Base-by-base conservation (phyloP, 64 coral and sea anemone species). In the Pachyseris speciosa region DNA sequence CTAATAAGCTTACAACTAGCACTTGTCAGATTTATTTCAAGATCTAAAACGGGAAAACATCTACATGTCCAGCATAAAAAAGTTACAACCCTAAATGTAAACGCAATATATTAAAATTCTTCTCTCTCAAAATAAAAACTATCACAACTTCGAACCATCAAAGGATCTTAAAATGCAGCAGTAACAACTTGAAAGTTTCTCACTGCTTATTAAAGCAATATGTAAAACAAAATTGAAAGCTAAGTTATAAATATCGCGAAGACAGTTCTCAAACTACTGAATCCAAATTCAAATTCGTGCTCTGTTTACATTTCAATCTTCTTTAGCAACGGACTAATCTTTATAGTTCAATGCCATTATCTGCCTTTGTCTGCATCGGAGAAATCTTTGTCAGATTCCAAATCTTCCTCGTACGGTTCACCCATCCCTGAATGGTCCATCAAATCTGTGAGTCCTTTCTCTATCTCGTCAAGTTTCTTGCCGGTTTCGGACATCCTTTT, bases 371-470 rank as follows among this genome's bases (percentile, higher is more conserved):
- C 83, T 20, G 92, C 86, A 49, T 79, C 90, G 3, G 84, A 92
- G 34, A 81, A 81, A 60, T 97, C 95, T 45, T 97, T 91, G 41
- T 97, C 95, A 7, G 95, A 93, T 50, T 97, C 95, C 0, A 57
- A 47, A 2, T 96, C 95, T 48, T 97, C 95, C 38, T 97, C 95
- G 45, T 89, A 97, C 11, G 95, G 95, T 72, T 97, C 95, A 0
- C 95, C 95, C 85, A 97, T 91, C 17, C 95, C 95, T 47, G 95
- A 97, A 74, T 97, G 95, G 73, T 97, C 95, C 95, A 97, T 97
- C 5, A 97, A 80, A 90, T 97, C 95, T 25, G 95, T 97, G 20
- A 97, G 71, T 25, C 95, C 89, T 85, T 97, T 97, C 32, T 97
- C 95, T 63, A 97, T 93, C 37, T 97, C 95, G 72, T 97, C 95